A percentile compares a stretch with the other conserved stretches of the same genome.
Conservation (phyloP, 2,888 invertebrate species). For the Lycophotia porphyrea region DNA sequence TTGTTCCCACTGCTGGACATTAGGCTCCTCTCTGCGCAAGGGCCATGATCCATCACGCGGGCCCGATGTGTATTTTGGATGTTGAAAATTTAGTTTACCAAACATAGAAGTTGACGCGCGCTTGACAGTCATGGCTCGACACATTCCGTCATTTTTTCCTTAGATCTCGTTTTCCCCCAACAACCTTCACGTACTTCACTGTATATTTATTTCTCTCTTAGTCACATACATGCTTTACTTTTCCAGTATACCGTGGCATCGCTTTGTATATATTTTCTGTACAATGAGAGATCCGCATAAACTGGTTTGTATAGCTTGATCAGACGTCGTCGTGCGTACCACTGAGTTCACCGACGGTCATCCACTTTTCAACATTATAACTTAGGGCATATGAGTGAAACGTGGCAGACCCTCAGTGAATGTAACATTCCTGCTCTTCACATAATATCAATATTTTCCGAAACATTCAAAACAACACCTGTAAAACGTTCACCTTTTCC, state of each 20-base stretch:
- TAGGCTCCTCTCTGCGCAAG: background rate
- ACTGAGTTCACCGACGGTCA: no score
- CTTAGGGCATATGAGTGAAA: no score
- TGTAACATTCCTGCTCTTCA: background rate
- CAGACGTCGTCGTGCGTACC: no score
- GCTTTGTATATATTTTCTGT: no score
- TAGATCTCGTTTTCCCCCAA: background rate
- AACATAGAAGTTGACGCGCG: background rate
- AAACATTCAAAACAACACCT: background rate
- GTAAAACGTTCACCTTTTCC: background rate
- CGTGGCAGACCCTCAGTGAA: no score
- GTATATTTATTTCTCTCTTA: background rate
- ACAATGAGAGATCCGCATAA: no score
- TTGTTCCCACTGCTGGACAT: no score
- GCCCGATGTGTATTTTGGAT: background rate
- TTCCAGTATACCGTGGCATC: no score
- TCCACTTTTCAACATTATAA: no score
- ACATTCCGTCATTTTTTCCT: background rate
- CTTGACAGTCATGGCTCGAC: background rate
- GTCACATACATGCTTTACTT: no score
- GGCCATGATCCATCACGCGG: background rate
- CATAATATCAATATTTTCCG: background rate
- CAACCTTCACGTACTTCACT: background rate
- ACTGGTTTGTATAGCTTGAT: no score
- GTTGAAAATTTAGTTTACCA: background rate